phyloP scores from a whole-genome alignment of 2,888 invertebrate species.

The Gisinianus flammeolus region DNA sequence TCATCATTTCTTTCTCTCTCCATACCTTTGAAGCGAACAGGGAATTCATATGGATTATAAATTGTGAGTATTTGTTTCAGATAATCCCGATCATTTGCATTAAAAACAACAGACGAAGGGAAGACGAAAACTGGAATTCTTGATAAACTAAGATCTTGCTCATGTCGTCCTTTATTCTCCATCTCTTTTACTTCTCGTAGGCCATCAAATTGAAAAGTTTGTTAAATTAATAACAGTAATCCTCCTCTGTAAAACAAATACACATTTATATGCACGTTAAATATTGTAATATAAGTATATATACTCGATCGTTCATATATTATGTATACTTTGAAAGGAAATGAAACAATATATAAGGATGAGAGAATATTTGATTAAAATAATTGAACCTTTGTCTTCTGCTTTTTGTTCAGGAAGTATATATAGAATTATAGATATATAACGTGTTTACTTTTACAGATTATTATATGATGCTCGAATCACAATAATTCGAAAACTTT shows the following conservation, averaged over 20 bases:
- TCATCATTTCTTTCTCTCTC: too few species aligned
- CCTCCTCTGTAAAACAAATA: background rate
- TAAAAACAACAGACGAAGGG: slow-evolving; percentile 52
- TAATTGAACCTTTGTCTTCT: too few species aligned
- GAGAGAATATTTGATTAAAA: too few species aligned
- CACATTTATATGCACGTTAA: background rate
- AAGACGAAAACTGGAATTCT: slow-evolving; percentile 56
- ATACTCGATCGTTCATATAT: too few species aligned
- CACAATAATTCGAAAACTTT: too few species aligned
- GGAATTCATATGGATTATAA: slow-evolving; percentile 58
- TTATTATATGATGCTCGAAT: too few species aligned
- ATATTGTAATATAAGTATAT: background rate
- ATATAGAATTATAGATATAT: too few species aligned
- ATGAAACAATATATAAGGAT: too few species aligned
- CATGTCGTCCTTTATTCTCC: slow-evolving; percentile 12
- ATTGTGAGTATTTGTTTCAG: slow-evolving; percentile 56
- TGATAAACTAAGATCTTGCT: slow-evolving; percentile 17
- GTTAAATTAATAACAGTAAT: background rate
- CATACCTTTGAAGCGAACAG: slow-evolving; percentile 56
- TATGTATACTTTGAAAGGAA: too few species aligned
- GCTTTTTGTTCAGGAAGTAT: too few species aligned
- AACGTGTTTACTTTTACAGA: too few species aligned
- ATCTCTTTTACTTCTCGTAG: too few species aligned
- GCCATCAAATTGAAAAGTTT: slow-evolving; percentile 6
- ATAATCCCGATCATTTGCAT: slow-evolving; percentile 53